Conservation (phyloP, 2,888 invertebrate genomes). For the Dermolepida albohirtum region DNA sequence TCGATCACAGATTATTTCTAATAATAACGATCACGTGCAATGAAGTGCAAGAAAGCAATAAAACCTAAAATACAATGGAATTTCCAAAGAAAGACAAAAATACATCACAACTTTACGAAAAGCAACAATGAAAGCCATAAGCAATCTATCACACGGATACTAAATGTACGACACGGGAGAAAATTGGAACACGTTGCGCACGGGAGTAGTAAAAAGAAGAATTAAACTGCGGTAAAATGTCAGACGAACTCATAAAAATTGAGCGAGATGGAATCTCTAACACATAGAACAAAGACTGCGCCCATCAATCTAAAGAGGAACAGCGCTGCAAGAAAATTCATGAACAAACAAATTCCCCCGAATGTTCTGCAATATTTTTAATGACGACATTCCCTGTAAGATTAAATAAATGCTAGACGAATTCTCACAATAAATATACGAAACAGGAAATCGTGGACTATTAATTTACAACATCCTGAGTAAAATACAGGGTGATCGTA, state of each 20-base stretch:
- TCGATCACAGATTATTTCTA: too few relatives aligned
- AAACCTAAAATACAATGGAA: constrained; percentile 8
- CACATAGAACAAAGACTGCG: constrained; percentile 20
- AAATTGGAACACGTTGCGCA: constrained; percentile 13
- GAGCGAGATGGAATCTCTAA: constrained; percentile 27
- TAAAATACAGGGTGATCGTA: too few relatives aligned
- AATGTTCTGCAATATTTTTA: too few relatives aligned
- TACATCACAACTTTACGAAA: constrained; percentile 16
- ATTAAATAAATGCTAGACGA: too few relatives aligned
- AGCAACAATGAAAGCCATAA: constrained; percentile 14
- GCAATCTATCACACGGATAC: constrained; percentile 31
- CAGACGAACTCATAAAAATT: constrained; percentile 23
- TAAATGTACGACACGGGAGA: constrained; percentile 17
- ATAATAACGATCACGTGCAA: background rate
- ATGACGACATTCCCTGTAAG: too few relatives aligned
- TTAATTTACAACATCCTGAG: too few relatives aligned
- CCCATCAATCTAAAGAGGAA: constrained; percentile 27
- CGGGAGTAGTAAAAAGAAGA: constrained; percentile 22
- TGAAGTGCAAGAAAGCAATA: background rate
- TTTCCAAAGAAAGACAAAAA: constrained; percentile 22
- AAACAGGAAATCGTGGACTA: too few relatives aligned
- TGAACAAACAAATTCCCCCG: constrained; percentile 8
- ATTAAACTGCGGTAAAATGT: constrained; percentile 24
- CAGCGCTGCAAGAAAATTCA: constrained; percentile 18
- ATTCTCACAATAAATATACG: too few relatives aligned